Evolutionary conservation across 2,797 vertebrate genomes (phyloP).

Genomic region (Dendrocincla tyrannina): DNA sequence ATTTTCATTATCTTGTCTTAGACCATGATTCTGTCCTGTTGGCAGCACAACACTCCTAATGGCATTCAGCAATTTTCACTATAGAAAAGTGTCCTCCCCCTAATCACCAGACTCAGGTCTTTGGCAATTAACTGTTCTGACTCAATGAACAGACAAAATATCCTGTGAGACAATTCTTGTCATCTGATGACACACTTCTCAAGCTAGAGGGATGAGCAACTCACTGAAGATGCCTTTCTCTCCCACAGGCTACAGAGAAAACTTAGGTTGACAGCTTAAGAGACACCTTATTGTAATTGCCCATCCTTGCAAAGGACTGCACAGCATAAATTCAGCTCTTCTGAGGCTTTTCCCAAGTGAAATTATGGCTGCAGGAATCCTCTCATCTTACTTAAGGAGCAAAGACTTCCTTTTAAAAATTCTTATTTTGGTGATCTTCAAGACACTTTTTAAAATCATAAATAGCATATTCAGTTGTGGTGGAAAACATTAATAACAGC

Average conservation of each 20-base stretch:
- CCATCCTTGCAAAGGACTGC: not conserved
- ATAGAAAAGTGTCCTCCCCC: not conserved
- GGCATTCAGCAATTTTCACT: not conserved
- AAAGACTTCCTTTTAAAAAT: not conserved
- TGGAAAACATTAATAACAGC: not conserved
- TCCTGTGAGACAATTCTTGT: not conserved
- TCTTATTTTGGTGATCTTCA: not conserved
- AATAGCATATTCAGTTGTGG: not conserved
- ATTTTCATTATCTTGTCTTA: not conserved
- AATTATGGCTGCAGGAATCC: not conserved
- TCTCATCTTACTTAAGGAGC: not conserved
- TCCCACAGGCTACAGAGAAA: not conserved
- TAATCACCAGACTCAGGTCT: not conserved
- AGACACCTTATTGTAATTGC: not conserved
- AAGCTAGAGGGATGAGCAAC: not conserved
- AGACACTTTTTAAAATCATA: not conserved
- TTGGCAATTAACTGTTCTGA: not conserved
- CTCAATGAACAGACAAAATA: not conserved
- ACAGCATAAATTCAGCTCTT: not conserved
- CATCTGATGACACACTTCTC: not conserved
- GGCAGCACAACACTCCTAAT: not conserved
- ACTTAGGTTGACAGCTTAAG: not conserved
- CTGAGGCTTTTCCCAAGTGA: not conserved
- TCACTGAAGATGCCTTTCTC: not conserved
- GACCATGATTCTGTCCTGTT: accelerated